These are phyloP conservation scores for Crossocerus cetratus DNA, from an alignment of 2,888 invertebrate species.

Conservation along the genomic window DNA sequence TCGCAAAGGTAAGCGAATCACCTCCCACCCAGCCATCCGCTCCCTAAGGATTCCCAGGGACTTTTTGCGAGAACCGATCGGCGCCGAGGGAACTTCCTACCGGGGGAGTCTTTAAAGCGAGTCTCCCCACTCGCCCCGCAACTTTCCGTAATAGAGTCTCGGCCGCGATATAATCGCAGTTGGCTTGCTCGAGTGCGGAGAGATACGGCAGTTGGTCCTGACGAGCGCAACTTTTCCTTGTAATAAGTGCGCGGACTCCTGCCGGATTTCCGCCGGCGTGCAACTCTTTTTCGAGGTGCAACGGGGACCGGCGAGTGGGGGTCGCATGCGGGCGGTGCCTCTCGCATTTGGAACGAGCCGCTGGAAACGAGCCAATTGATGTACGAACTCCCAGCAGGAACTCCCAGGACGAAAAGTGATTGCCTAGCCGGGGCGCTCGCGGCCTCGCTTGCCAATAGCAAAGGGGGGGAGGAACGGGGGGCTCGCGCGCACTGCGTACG, in stretches of 20 bases:
- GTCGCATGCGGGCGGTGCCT: constrained; percentile 5
- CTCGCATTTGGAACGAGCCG: constrained; percentile 37
- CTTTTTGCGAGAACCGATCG: no score
- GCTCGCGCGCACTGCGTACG: constrained; percentile 29
- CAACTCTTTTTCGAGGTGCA: constrained; percentile 6
- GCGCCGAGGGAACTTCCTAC: no score
- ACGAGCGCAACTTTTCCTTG: not conserved
- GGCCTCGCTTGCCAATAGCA: constrained; percentile 38
- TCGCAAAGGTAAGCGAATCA: constrained; percentile 89
- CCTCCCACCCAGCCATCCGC: no score
- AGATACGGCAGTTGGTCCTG: not conserved
- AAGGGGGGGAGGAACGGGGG: not conserved
- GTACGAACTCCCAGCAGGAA: constrained; percentile 31
- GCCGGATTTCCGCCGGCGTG: not conserved
- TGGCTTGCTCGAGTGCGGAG: not conserved
- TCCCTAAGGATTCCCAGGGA: no score
- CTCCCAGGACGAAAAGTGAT: constrained; percentile 50
- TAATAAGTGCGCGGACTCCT: constrained; percentile 1
- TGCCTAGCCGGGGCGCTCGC: constrained; percentile 39
- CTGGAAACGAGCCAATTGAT: constrained; percentile 59
- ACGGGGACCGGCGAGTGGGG: no score
- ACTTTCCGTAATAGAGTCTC: no score
- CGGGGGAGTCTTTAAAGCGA: no score
- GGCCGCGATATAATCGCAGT: no score
- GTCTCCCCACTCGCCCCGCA: no score